Evolutionary conservation across 2,888 invertebrate genomes (phyloP).

Genomic region (Anthrax anthrax): DNA sequence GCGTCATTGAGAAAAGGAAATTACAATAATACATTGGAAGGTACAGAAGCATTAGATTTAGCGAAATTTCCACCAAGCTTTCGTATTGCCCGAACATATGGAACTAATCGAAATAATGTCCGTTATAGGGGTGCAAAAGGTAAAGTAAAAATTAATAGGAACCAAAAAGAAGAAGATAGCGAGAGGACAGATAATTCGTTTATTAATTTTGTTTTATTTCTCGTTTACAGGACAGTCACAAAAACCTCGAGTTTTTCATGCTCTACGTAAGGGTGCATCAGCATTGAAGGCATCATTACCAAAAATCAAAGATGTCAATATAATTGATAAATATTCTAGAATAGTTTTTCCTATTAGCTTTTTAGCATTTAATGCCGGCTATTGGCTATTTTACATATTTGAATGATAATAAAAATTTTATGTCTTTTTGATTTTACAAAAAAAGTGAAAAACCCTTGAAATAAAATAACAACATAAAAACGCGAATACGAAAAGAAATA

Average conservation of each 20-base stretch:
- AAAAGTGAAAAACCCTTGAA: too few relatives aligned
- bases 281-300: constrained; percentile 81
- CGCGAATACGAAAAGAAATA: too few relatives aligned
- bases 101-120: constrained; percentile 42
- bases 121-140: constrained; percentile 40
- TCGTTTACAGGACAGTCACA: constrained; percentile 23
- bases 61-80: constrained; percentile 60
- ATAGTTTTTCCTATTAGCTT: constrained; percentile 93
- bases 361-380: constrained; percentile 85
- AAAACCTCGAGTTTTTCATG: constrained; percentile 62
- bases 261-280: constrained; percentile 69
- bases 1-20: constrained; percentile 60
- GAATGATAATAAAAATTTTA: constrained; percentile 35
- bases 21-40: constrained; percentile 44
- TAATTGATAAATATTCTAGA: constrained; percentile 94
- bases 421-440: too few relatives aligned
- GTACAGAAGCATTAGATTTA: constrained; percentile 42
- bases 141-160: constrained; percentile 14
- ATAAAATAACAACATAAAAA: too few relatives aligned
- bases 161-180: too few relatives aligned
- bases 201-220: not conserved
- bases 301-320: constrained; percentile 93
- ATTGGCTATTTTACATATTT: constrained; percentile 87
- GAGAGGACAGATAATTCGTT: too few relatives aligned
- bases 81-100: constrained; percentile 54